Base-by-base conservation (phyloP, 2,888 invertebrate species). In the Drosophila siamana region DNA sequence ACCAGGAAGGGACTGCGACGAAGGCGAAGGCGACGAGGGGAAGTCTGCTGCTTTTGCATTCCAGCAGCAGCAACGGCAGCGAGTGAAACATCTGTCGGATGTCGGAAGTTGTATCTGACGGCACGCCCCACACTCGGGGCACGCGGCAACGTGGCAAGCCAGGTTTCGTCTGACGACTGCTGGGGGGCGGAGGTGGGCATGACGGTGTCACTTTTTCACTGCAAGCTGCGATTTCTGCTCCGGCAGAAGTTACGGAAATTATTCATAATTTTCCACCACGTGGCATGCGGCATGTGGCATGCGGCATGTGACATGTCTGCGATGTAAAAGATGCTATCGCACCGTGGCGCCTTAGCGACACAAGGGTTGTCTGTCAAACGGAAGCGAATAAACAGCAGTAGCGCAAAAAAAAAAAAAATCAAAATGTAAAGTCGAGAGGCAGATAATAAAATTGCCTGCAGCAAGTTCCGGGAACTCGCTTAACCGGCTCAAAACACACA, bases 81-180 rank as follows among this genome's bases (percentile, higher is more conserved):
- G 41, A 4, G 22, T 7, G 7, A 67, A 85, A 86, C 86, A 86
- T 86, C 86, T 86, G 86, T 89, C 89, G 89, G 82, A 78, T 88
- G 88, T 75, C 89, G 88, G 86, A 89, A 89, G 86, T 87, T 82
- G 88, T 87, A 81, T 84, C 88, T 87, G 85, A 88, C 87, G 85
- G 86, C 82, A 88, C 89, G 89, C 89, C 85, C 79, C 82, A 65
- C 73, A 78, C 82, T 71, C 65, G 51, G 47, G 73, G 40, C 69
- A 75, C 75, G 52, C 72, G 62, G 63, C 60, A 24, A n/a, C n/a
- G n/a, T n/a, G 33, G 44, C 33, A 33, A 33, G 44, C 33, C 11
- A 33, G 33, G 33, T 11, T 33, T 4, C 19, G 59, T 24, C 26
- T 38, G 36, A 6, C 26, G 40, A 19, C 4, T 13, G 33, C 11